phyloP scores from a whole-genome alignment of 23 tunicate species.

The Ascidia mentula region DNA sequence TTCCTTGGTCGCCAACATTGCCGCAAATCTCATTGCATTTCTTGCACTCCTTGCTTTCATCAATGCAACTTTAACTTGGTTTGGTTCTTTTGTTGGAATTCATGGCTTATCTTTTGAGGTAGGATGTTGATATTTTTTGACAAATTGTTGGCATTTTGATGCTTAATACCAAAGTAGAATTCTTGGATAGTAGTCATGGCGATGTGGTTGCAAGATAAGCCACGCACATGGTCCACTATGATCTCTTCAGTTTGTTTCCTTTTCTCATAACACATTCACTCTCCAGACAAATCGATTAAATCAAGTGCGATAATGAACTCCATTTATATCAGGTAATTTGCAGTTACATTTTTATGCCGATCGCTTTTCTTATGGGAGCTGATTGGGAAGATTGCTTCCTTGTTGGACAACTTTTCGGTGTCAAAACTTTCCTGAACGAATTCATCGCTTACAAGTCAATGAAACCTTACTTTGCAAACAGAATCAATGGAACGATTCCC shows the following conservation, averaged over 20 bases:
- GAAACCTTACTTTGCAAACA: constrained; percentile 40
- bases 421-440: constrained; percentile 86
- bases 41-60: constrained; percentile 65
- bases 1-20: constrained; percentile 76
- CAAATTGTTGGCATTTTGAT: too few relatives aligned
- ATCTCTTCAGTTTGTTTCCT: too few relatives aligned
- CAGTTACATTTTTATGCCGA: constrained; percentile 73
- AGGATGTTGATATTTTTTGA: too few relatives aligned
- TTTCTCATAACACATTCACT: too few relatives aligned
- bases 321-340: constrained; percentile 36
- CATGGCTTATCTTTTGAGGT: constrained; percentile 49
- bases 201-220: too few relatives aligned
- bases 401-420: constrained; percentile 78
- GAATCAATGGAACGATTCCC: constrained; percentile 35
- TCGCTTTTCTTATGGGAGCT: constrained; percentile 74
- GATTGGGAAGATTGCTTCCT: constrained; percentile 57
- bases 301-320: too few relatives aligned
- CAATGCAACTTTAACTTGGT: constrained; percentile 55
- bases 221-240: too few relatives aligned
- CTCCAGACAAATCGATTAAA: too few relatives aligned
- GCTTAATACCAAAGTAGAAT: too few relatives aligned
- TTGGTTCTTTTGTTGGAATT: constrained; percentile 73
- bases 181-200: too few relatives aligned
- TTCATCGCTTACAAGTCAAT: constrained; percentile 66
- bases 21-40: constrained; percentile 79